Evolutionary conservation across 1,140 invertebrate genomes (phyloP).

Genomic region (Trichonephila inaurata): DNA sequence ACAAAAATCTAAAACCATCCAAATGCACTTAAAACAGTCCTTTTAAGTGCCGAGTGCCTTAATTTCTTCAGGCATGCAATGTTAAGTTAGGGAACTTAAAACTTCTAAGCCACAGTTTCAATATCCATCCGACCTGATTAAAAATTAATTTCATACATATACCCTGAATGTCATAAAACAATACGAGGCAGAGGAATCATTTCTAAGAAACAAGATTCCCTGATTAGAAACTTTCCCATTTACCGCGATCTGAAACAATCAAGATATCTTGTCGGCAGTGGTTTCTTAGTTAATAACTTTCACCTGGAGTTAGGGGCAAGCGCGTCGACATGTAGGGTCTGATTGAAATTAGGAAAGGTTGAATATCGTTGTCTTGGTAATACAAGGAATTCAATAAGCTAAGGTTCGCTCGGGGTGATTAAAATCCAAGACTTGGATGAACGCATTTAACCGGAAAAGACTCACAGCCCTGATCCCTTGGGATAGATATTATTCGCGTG

Average conservation of each 20-base stretch:
- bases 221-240: conserved; percentile 55
- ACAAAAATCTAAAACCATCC: not conserved
- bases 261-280: conserved; percentile 48
- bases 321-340: not conserved
- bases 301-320: conserved; percentile 38
- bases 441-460: conserved; percentile 61
- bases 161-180: conserved; percentile 44
- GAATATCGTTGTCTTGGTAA: conserved; percentile 65
- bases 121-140: conserved; percentile 50
- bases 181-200: conserved; percentile 48
- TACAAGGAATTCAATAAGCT: conserved; percentile 68
- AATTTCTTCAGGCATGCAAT: conserved; percentile 51
- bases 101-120: not conserved
- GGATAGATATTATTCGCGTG: conserved; percentile 58
- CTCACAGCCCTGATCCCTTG: not conserved
- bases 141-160: conserved; percentile 63
- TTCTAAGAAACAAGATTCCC: conserved; percentile 45
- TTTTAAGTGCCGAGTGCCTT: conserved; percentile 11
- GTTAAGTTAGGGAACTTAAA: not conserved
- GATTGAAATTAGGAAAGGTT: conserved; percentile 72
- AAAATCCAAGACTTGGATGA: conserved; percentile 45
- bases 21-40: not conserved
- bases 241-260: conserved; percentile 43
- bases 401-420: conserved; percentile 50
- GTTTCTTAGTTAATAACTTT: conserved; percentile 70